Conservation (phyloP, 2,888 invertebrate species). For the Agonopterix arenella region DNA sequence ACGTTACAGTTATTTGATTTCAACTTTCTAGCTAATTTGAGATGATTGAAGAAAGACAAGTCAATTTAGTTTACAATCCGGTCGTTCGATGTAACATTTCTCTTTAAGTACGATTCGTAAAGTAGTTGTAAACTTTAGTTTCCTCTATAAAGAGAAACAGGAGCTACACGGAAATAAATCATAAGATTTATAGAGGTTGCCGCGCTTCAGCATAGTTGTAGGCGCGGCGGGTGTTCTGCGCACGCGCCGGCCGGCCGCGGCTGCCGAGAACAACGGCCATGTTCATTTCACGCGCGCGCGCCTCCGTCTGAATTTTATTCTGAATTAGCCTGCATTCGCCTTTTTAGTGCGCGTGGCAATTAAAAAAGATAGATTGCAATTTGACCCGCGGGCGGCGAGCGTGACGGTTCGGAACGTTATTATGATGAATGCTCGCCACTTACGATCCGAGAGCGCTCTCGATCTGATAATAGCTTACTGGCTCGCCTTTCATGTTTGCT, state of each 20-base stretch:
- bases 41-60: neutral
- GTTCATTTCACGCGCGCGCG: slow-evolving; percentile 63
- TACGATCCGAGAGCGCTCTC: slow-evolving; percentile 50
- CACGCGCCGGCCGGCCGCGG: slow-evolving; percentile 25
- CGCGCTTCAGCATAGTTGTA: slow-evolving; percentile 13
- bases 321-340: slow-evolving; percentile 50
- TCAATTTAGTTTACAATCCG: slow-evolving; percentile 15
- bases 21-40: slow-evolving; percentile 10
- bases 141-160: slow-evolving; percentile 51
- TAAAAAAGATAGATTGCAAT: slow-evolving; percentile 74
- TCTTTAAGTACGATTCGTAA: slow-evolving; percentile 35
- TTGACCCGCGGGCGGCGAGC: slow-evolving; percentile 67
- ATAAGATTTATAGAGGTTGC: slow-evolving; percentile 47
- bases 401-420: slow-evolving; percentile 65
- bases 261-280: slow-evolving; percentile 19
- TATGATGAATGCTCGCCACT: slow-evolving; percentile 65
- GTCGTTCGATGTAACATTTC: slow-evolving; percentile 21
- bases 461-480: slow-evolving; percentile 56
- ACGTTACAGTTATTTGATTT: slow-evolving; percentile 47
- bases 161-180: slow-evolving; percentile 55
- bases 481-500: slow-evolving; percentile 57
- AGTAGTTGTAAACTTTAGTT: slow-evolving; percentile 41
- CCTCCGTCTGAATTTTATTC: slow-evolving; percentile 50
- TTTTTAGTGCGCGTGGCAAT: slow-evolving; percentile 64
- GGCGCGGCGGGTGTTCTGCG: slow-evolving; percentile 11